Percentiles rank a stretch among this genome's conserved stretches.
These are phyloP conservation scores for Acrobasis consociella DNA, from an alignment of 2,888 invertebrate species.

Conservation along the genomic window DNA sequence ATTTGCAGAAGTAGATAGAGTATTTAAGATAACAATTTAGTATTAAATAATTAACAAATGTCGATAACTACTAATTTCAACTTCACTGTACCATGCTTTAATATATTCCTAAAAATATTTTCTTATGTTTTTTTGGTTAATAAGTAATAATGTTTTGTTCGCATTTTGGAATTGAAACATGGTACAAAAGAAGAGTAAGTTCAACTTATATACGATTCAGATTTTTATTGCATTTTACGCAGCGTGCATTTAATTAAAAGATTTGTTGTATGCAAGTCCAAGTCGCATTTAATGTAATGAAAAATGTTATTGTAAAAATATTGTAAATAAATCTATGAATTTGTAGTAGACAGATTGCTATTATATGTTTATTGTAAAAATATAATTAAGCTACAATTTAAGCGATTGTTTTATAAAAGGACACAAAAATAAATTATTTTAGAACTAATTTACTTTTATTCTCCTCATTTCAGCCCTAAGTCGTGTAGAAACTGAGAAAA, in stretches of 20 bases:
- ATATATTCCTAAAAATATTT: constrained; percentile 1
- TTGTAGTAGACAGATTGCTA: constrained; percentile 65
- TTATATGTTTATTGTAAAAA: constrained; percentile 70
- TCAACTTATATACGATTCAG: constrained; percentile 17
- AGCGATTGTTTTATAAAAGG: constrained; percentile 79
- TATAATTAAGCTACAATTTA: constrained; percentile 58
- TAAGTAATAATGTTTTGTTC: not conserved
- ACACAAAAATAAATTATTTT: constrained; percentile 80
- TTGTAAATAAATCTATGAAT: constrained; percentile 50
- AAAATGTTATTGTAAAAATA: constrained; percentile 51
- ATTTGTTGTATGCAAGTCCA: constrained; percentile 18
- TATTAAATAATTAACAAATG: constrained; percentile 34
- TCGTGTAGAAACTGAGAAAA: constrained; percentile 4
- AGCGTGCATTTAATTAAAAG: constrained; percentile 20
- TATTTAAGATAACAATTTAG: constrained; percentile 47
- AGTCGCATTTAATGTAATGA: constrained; percentile 25
- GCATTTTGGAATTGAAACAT: constrained; percentile 21
- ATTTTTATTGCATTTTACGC: constrained; percentile 20
- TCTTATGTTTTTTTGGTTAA: not conserved
- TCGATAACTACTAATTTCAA: constrained; percentile 17
- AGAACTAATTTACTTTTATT: constrained; percentile 55
- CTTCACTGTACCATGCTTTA: constrained; percentile 23
- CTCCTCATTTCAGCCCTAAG: not conserved
- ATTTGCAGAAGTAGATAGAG: constrained; percentile 48
- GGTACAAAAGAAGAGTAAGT: constrained; percentile 22